Percentiles rank a stretch among this genome's conserved stretches.
These are phyloP conservation scores for Schrankia costaestrigalis DNA, from an alignment of 2,888 invertebrate species.

Conservation along the genomic window DNA sequence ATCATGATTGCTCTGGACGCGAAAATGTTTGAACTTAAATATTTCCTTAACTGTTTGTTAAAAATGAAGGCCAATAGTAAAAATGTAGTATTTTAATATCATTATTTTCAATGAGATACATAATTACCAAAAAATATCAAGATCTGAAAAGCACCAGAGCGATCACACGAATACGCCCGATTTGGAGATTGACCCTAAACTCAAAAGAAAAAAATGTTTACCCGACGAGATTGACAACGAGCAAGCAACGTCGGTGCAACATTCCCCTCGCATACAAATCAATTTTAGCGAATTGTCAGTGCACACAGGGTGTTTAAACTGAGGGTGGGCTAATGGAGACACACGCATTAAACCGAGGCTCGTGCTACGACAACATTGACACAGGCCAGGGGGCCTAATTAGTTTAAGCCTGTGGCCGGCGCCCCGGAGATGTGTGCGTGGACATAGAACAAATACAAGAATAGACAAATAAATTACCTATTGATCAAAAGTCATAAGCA, in stretches of 20 bases:
- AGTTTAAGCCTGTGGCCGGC: slow-evolving; percentile 71
- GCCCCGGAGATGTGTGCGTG: slow-evolving; percentile 45
- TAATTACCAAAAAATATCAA: too few species aligned
- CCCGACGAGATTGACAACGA: slow-evolving; percentile 25
- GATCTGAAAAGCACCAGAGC: too few species aligned
- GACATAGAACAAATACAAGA: slow-evolving; percentile 34
- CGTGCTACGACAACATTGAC: slow-evolving; percentile 75
- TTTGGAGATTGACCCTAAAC: too few species aligned
- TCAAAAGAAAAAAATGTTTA: slow-evolving; percentile 4
- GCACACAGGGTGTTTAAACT: slow-evolving; percentile 67
- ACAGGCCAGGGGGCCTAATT: slow-evolving; percentile 74
- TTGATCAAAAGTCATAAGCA: too few species aligned
- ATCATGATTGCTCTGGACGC: too few species aligned
- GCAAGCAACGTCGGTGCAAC: slow-evolving; percentile 22
- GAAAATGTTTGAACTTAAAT: too few species aligned
- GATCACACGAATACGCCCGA: too few species aligned
- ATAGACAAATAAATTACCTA: too few species aligned
- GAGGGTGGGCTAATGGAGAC: slow-evolving; percentile 77
- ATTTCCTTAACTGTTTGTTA: too few species aligned
- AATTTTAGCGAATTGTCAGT: slow-evolving; percentile 76
- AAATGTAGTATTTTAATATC: too few species aligned
- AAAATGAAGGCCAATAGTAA: too few species aligned
- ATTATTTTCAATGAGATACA: too few species aligned
- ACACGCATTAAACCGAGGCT: slow-evolving; percentile 75
- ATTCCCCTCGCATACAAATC: slow-evolving; percentile 62